Evolutionary conservation across 2,888 invertebrate genomes (phyloP).

Genomic region (Torymus texanus): DNA sequence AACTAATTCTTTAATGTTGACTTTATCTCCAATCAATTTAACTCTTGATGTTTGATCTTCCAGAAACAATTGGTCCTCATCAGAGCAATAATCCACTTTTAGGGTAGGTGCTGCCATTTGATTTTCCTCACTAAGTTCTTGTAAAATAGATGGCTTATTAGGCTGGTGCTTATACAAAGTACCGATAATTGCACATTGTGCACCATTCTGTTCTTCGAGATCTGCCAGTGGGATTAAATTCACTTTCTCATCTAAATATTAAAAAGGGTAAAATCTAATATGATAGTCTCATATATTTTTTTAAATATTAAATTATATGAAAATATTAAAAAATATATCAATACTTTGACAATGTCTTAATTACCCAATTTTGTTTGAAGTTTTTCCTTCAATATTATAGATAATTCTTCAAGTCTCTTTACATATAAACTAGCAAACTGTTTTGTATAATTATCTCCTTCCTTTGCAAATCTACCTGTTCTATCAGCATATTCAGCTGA

Average conservation of each 20-base stretch:
- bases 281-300: conserved; percentile 12
- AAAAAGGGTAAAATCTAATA: conserved; percentile 16
- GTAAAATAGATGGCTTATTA: conserved; percentile 93
- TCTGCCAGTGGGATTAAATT: conserved; percentile 81
- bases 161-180: conserved; percentile 95
- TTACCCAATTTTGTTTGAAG: conserved; percentile 83
- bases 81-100: conserved; percentile 84
- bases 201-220: conserved; percentile 84
- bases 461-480: conserved; percentile 59
- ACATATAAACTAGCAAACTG: conserved; percentile 94
- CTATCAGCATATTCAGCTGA: conserved; percentile 61
- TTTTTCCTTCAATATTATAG: conserved; percentile 79
- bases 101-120: conserved; percentile 87
- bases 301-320: background rate
- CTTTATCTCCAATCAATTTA: conserved; percentile 81
- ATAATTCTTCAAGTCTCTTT: conserved; percentile 83
- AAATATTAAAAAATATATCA: too few relatives aligned
- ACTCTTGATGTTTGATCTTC: conserved; percentile 96
- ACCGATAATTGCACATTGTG: conserved; percentile 87
- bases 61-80: conserved; percentile 87
- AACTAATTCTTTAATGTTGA: conserved; percentile 81
- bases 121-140: conserved; percentile 93
- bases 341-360: background rate
- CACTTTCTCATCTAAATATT: conserved; percentile 54
- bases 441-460: conserved; percentile 73